Percentiles rank a stretch among this genome's conserved stretches.
phyloP scores from a whole-genome alignment of 2,888 invertebrate species.

The Pammene fasciana region DNA sequence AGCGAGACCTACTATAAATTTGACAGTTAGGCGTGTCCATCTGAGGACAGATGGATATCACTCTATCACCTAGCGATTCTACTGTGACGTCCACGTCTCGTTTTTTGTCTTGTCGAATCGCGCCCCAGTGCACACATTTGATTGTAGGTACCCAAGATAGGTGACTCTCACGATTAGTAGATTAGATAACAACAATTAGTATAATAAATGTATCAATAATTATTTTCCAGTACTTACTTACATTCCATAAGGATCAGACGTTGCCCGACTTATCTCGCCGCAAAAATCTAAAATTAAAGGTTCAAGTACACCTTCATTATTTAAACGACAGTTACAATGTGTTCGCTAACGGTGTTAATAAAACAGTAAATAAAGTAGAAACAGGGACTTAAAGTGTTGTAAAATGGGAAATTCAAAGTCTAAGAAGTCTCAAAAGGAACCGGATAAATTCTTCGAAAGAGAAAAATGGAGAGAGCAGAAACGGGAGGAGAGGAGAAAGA shows the following conservation, averaged over 20 bases:
- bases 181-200: conserved; percentile 65
- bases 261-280: background rate
- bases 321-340: conserved; percentile 17
- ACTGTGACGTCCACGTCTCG: too few species aligned
- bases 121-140: conserved; percentile 56
- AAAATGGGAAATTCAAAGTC: conserved; percentile 76
- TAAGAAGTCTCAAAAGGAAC: conserved; percentile 69
- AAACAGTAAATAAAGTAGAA: background rate
- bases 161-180: conserved; percentile 55
- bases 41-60: too few species aligned
- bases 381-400: conserved; percentile 19
- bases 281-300: background rate
- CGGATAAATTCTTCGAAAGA: conserved; percentile 72
- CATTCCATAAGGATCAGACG: conserved; percentile 43
- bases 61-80: too few species aligned
- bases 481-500: conserved; percentile 64
- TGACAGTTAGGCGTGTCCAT: too few species aligned
- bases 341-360: conserved; percentile 17
- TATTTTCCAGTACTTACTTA: conserved; percentile 60
- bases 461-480: conserved; percentile 70
- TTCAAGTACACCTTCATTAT: background rate
- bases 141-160: conserved; percentile 48
- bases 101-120: too few species aligned
- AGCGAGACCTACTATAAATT: too few species aligned
- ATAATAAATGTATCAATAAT: conserved; percentile 56